Base-by-base conservation (phyloP, 2,888 invertebrate species). In the Psylliodes chrysocephalus region DNA sequence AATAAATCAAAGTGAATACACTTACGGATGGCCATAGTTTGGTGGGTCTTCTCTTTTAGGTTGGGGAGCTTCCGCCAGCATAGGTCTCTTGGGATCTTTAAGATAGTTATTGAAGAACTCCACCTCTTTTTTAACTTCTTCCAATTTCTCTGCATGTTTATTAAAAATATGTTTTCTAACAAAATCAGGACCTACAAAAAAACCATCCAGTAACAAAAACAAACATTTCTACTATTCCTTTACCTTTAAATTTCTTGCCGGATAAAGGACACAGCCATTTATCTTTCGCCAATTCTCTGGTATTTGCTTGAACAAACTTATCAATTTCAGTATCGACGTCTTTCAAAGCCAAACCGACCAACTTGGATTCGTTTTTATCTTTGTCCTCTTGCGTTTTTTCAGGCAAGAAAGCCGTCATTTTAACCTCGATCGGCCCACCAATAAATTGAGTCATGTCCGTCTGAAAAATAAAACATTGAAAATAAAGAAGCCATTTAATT, bases 231-330 rank as follows among this genome's bases (percentile, higher is more conserved):
- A n/a, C n/a, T n/a, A n/a, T n/a, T n/a, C n/a, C n/a, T 54, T 55
- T 19, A 71, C 75, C 92, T 81, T 98, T 99, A 84, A 99, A 99
- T 82, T 99, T 99, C 82, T 99, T 99, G 0, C 98, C 98, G 59
- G 97, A 98, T 6, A 99, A 84, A 0, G 99, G 99, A 82, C 99
- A 99, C 71, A 99, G 82, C 98, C 98, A 99, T 77, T 99, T 99
- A 81, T 98, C 99, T 80, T 97, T 97, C 0, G 95, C 94, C 70
- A 99, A 79, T 83, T 99, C 98, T 78, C 98, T 95, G 0, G 97
- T 97, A 81, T 99, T 99, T 0, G 96, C 92, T 75, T 92, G 90
- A 12, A 99, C 91, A 81, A 99, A 98, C 81, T 96, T 96, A 77
- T 98, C 97, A 0, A 97, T 92, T 83, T 94, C 95, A 0, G 84